Percentiles rank a stretch among this genome's conserved stretches.
Evolutionary conservation across 2,888 invertebrate species (phyloP).

Genomic region (Desoria tigrina): DNA sequence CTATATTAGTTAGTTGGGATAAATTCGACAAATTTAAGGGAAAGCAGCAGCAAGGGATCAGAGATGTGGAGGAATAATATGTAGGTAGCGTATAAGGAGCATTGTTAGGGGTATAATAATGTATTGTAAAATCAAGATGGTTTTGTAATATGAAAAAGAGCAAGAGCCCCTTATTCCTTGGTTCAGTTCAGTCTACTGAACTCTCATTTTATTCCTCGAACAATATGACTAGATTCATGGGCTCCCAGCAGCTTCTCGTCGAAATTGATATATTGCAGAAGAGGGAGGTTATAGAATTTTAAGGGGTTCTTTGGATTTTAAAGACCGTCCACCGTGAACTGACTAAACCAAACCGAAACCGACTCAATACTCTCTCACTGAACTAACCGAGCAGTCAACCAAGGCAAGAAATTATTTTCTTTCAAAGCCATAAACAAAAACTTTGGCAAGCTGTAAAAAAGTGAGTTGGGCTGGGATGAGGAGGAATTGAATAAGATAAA

Average conservation of each 20-base stretch:
- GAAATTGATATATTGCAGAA: slow-evolving; percentile 23
- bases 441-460: slow-evolving; percentile 49
- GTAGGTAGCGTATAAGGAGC: too few species aligned
- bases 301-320: background rate
- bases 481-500: slow-evolving; percentile 16
- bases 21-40: too few species aligned
- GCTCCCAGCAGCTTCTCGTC: slow-evolving; percentile 7
- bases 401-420: slow-evolving; percentile 43
- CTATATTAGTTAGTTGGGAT: too few species aligned
- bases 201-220: slow-evolving; percentile 9
- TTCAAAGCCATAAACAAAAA: slow-evolving; percentile 50
- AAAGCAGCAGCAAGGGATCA: too few species aligned
- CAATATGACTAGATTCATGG: slow-evolving; percentile 2
- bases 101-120: too few species aligned
- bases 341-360: slow-evolving; percentile 5
- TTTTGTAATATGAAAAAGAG: slow-evolving; percentile 5
- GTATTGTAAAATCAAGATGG: too few species aligned
- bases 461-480: slow-evolving; percentile 16
- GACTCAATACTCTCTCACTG: too few species aligned
- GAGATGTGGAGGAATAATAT: too few species aligned
- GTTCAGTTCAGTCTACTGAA: slow-evolving; percentile 8
- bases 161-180: background rate
- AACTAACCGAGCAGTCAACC: background rate
- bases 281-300: slow-evolving; percentile 14
- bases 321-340: slow-evolving; percentile 7